Evolutionary conservation across 1,140 invertebrate species (phyloP).

Genomic region (Potamilus streckersoni): DNA sequence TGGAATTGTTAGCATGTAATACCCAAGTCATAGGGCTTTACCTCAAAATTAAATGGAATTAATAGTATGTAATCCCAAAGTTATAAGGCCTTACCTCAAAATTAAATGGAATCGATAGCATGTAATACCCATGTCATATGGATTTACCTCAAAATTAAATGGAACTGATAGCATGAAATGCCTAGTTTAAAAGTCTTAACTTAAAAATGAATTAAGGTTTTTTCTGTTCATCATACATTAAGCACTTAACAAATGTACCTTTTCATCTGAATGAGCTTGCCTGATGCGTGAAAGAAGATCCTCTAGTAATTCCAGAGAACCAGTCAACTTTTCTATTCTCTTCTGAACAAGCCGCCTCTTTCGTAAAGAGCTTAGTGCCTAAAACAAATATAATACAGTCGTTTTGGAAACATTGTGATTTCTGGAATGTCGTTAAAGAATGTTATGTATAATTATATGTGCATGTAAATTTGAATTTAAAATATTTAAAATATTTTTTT

Average conservation of each 20-base stretch:
- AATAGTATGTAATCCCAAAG: too few relatives aligned
- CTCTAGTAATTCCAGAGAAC: conserved; percentile 42
- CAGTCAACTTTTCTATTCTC: conserved; percentile 44
- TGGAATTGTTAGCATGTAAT: not conserved
- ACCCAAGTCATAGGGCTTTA: not conserved
- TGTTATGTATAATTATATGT: too few relatives aligned
- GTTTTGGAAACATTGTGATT: too few relatives aligned
- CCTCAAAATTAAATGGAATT: not conserved
- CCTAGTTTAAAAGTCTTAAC: not conserved
- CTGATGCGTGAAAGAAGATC: conserved; percentile 47
- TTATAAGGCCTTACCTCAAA: too few relatives aligned
- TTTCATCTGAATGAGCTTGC: conserved; percentile 53
- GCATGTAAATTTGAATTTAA: too few relatives aligned
- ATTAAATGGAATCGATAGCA: too few relatives aligned
- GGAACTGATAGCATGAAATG: not conserved
- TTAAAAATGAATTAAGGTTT: not conserved
- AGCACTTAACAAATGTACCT: conserved; percentile 33
- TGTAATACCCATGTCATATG: too few relatives aligned
- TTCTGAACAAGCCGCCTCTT: conserved; percentile 37
- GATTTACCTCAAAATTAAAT: too few relatives aligned
- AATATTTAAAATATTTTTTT: too few relatives aligned
- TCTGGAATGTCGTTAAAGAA: too few relatives aligned
- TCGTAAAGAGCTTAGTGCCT: conserved; percentile 49
- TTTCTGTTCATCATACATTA: not conserved
- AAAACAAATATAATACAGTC: not conserved